phyloP scores from a whole-genome alignment of 2,888 invertebrate species.

The Arrhopalites spinosus region DNA sequence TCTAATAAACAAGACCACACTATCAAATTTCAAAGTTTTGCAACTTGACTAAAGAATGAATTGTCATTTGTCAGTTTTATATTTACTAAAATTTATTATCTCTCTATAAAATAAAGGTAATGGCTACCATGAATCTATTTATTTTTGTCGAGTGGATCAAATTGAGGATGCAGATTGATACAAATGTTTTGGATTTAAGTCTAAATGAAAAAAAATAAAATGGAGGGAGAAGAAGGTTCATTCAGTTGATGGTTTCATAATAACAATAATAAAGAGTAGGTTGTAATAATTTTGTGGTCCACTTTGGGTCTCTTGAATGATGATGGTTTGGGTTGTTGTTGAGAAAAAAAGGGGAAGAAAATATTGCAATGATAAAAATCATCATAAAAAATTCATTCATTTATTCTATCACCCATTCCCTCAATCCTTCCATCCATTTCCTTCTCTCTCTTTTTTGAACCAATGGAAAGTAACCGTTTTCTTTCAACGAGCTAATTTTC shows the following conservation, averaged over 20 bases:
- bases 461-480: not conserved
- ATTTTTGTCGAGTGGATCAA: too few relatives aligned
- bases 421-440: constrained; percentile 5
- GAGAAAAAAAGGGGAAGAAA: not conserved
- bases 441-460: not conserved
- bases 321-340: not conserved
- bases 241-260: not conserved
- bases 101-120: too few relatives aligned
- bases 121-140: too few relatives aligned
- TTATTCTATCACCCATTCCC: constrained; percentile 12
- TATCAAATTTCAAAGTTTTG: too few relatives aligned
- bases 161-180: too few relatives aligned
- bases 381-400: constrained; percentile 26
- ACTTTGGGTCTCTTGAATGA: not conserved
- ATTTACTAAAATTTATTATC: too few relatives aligned
- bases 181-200: not conserved
- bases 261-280: not conserved
- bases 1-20: too few relatives aligned
- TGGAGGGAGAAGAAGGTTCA: not conserved
- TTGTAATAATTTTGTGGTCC: not conserved
- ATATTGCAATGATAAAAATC: constrained; percentile 23
- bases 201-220: not conserved
- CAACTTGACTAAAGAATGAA: too few relatives aligned
- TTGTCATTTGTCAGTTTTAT: too few relatives aligned
- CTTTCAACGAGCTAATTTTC: constrained; percentile 11